A percentile compares a stretch with the other conserved stretches of the same genome.
These are phyloP conservation scores for Ploceus nigricollis DNA, from an alignment of 2,113 vertebrate species.

Conservation along the genomic window DNA sequence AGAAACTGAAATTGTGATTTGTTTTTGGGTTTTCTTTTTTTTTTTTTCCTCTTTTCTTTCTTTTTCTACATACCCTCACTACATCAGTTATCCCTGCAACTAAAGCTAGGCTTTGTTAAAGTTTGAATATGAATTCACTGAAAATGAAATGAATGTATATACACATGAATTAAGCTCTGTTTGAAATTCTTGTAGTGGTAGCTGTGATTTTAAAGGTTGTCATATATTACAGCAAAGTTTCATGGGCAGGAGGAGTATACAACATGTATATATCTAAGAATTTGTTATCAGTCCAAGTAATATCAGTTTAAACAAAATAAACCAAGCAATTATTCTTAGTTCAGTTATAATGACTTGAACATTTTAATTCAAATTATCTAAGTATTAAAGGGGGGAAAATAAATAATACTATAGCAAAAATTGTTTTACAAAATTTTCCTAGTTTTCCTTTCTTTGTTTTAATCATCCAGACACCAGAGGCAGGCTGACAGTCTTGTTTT, in stretches of 20 bases:
- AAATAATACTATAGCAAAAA: not conserved
- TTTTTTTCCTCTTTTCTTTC: not conserved
- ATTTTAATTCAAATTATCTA: not conserved
- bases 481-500: not conserved
- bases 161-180: not conserved
- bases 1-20: not conserved
- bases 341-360: not conserved
- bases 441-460: not conserved
- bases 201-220: not conserved
- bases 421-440: not conserved
- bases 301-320: not conserved
- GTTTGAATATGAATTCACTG: not conserved
- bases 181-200: not conserved
- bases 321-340: not conserved
- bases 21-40: not conserved
- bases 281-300: not conserved
- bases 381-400: not conserved
- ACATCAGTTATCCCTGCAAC: not conserved
- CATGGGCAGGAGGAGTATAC: rapidly evolving
- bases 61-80: not conserved
- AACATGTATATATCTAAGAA: not conserved
- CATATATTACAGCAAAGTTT: not conserved
- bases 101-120: not conserved
- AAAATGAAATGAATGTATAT: not conserved
- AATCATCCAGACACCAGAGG: not conserved